Conservation (phyloP, 2,888 invertebrate genomes). For the Ceraclea dissimilis region DNA sequence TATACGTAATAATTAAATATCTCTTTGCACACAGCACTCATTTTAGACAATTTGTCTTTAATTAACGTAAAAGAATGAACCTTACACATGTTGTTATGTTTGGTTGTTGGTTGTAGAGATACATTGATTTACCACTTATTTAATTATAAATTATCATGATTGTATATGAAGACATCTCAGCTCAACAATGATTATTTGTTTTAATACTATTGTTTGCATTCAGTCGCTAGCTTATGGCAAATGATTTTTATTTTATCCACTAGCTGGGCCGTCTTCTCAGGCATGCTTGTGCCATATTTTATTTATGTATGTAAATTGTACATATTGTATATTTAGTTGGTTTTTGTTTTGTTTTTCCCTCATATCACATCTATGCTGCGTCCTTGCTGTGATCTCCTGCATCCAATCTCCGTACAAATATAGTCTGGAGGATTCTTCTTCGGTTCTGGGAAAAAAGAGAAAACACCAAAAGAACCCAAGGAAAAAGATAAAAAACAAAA, state of each 20-base stretch:
- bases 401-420: background rate
- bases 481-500: conserved; percentile 34
- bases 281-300: conserved; percentile 24
- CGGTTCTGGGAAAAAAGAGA: conserved; percentile 33
- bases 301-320: conserved; percentile 14
- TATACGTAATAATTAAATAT: too few species aligned
- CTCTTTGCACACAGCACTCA: too few species aligned
- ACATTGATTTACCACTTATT: background rate
- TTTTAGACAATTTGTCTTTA: too few species aligned
- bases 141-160: background rate
- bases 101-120: background rate
- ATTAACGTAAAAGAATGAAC: too few species aligned
- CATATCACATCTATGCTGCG: conserved; percentile 18
- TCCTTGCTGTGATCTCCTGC: background rate
- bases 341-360: conserved; percentile 25
- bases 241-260: background rate
- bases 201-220: background rate
- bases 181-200: background rate
- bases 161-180: conserved; percentile 4
- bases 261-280: conserved; percentile 18
- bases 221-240: background rate
- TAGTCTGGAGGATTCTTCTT: conserved; percentile 31
- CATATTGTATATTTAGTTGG: conserved; percentile 25
- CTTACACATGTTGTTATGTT: too few species aligned
- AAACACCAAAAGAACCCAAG: conserved; percentile 40